These are phyloP conservation scores for Anorthoa munda DNA, from an alignment of 2,888 invertebrate species.

Conservation along the genomic window DNA sequence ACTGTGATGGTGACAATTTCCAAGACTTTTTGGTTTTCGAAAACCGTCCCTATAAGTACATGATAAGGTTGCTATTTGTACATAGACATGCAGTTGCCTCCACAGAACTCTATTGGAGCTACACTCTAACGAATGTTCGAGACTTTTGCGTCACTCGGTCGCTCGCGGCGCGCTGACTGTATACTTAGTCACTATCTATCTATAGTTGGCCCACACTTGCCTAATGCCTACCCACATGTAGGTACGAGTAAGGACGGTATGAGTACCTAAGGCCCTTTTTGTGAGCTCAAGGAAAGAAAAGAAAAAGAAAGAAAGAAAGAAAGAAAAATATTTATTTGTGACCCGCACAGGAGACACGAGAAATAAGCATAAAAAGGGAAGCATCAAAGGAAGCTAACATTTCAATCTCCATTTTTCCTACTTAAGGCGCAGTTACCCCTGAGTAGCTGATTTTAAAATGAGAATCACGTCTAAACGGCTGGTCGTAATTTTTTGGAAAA, in stretches of 20 bases:
- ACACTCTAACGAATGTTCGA: conserved; percentile 5
- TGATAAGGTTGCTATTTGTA: background rate
- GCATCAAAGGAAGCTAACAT: no score
- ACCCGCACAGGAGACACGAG: no score
- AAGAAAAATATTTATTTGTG: no score
- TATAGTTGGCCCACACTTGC: conserved; percentile 20
- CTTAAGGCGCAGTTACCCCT: no score
- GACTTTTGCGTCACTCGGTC: conserved; percentile 24
- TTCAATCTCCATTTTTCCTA: no score
- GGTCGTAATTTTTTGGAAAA: no score
- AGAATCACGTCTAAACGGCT: no score
- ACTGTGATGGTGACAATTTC: background rate
- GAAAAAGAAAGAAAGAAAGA: no score
- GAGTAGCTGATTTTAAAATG: no score
- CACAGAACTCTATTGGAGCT: background rate
- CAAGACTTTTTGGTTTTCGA: background rate
- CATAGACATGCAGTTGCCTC: background rate
- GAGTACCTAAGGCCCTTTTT: conserved; percentile 17
- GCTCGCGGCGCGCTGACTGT: conserved; percentile 2
- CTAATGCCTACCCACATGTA: conserved; percentile 27
- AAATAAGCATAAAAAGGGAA: no score
- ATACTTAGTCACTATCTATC: background rate
- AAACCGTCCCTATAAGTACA: background rate
- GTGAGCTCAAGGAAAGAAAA: no score
- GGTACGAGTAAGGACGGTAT: background rate